Base-by-base conservation (phyloP, 92 coral and sea anemone species). In the Zoanthus solanderi region DNA sequence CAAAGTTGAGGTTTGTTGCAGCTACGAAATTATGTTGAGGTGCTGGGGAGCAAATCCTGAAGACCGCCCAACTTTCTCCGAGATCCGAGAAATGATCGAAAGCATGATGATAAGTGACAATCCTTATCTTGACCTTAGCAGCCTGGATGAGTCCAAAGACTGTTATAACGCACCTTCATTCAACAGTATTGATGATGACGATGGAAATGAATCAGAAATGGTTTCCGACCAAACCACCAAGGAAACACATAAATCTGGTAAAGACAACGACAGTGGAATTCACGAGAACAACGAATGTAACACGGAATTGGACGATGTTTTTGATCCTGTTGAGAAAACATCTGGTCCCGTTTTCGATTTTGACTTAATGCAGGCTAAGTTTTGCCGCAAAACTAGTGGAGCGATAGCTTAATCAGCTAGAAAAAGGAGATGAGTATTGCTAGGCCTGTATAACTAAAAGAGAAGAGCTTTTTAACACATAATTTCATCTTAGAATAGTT, bases 131-230 rank as follows among this genome's bases (percentile, higher is more conserved):
- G 97, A 94, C 88, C 93, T 93, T 48, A 90, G 91, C 84, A 88
- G 79, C 48, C 58, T 94, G 73, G 97, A 94, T 80, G 97, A 94
- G 88, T 69, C 95, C 31, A 72, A 90, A 14, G 95, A 90, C 65
- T 94, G 92, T 80, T 94, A 94, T 71, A 94, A 94, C 50, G 93
- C 90, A 15, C 94, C 97, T n/a, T 94, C 97, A 32, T 94, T 94
- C 79, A 90, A 92, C 89, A 94, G 97, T 72, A 72, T 88, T 45
- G 83, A 67, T 6, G 87, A 87, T 71, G 31, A 67, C 6, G 89
- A 69, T 11, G 88, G 54, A 45, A 11, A 86, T n/a, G 84, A 81
- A 3, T 8, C 68, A 0, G 94, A 83, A 7, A 90, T 83, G 8
- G 9, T 6, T 30, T 76, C 80, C 61, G 23, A 15, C 17, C 17